Evolutionary conservation across 2,113 vertebrate genomes (phyloP).

Genomic region (Epinephelus moara): DNA sequence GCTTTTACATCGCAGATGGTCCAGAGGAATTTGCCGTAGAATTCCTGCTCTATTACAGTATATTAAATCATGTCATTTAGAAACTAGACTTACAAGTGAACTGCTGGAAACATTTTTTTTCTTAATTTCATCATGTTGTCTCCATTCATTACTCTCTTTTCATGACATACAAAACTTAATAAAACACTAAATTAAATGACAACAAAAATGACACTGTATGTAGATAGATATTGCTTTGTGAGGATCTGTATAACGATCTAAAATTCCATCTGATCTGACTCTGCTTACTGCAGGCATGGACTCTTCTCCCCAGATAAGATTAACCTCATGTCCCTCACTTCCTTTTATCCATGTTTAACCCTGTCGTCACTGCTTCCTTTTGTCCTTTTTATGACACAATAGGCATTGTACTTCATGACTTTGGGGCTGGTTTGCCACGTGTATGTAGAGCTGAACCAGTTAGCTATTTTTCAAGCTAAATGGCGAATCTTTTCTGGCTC

Average conservation of each 20-base stretch:
- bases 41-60: background rate
- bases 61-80: background rate
- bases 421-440: background rate
- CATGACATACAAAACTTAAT: background rate
- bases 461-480: background rate
- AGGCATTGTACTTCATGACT: background rate
- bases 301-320: background rate
- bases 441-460: background rate
- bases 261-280: background rate
- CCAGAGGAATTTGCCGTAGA: background rate
- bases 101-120: background rate
- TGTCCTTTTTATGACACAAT: constrained; percentile 24
- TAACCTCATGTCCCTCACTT: constrained; percentile 24
- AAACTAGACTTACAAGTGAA: background rate
- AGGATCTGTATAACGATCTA: background rate
- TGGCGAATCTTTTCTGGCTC: background rate
- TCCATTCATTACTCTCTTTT: background rate
- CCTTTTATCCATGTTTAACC: constrained; percentile 18
- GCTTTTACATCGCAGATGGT: background rate
- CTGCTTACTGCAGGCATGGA: background rate
- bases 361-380: constrained; percentile 52
- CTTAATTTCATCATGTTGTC: too few species aligned
- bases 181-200: background rate
- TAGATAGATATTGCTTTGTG: background rate
- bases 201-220: background rate